Percentiles rank a stretch among this genome's conserved stretches.
Evolutionary conservation across 1,140 invertebrate species (phyloP).

Genomic region (Drosophila rhopaloa): DNA sequence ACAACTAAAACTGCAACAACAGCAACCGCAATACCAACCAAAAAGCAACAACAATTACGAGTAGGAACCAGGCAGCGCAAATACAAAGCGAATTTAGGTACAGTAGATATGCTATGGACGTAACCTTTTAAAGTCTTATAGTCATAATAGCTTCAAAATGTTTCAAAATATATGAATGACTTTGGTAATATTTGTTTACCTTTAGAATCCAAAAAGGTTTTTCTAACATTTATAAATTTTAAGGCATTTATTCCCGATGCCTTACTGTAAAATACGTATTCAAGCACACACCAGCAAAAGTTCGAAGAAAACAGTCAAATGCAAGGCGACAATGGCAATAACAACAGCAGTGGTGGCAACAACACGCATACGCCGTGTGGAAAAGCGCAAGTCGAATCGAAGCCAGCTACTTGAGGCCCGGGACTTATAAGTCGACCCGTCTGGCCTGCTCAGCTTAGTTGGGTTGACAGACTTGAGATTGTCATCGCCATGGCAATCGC

Average conservation of each 20-base stretch:
- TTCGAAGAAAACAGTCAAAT: constrained; percentile 65
- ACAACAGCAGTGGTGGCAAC: constrained; percentile 18
- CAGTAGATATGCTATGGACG: neutral
- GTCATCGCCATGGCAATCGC: constrained; percentile 31
- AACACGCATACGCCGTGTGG: constrained; percentile 49
- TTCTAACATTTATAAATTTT: too few relatives aligned
- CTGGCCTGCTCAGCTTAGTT: constrained; percentile 7
- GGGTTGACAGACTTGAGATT: constrained; percentile 38
- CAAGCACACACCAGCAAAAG: constrained; percentile 19
- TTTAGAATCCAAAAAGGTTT: too few relatives aligned
- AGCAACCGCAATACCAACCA: constrained; percentile 28
- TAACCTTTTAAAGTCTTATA: neutral
- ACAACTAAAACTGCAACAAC: constrained; percentile 34
- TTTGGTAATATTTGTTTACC: too few relatives aligned
- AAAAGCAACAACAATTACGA: constrained; percentile 16
- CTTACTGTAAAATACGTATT: constrained; percentile 22
- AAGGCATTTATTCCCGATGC: too few relatives aligned
- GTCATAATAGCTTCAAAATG: neutral
- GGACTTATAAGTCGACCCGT: constrained; percentile 47
- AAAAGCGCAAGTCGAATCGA: constrained; percentile 70
- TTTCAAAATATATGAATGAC: neutral
- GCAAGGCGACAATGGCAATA: constrained; percentile 54
- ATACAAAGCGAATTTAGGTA: constrained; percentile 52
- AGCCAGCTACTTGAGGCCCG: constrained; percentile 35
- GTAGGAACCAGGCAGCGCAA: constrained; percentile 45